Evolutionary conservation across 2,888 invertebrate species (phyloP).

Genomic region (Ligdia adustata): DNA sequence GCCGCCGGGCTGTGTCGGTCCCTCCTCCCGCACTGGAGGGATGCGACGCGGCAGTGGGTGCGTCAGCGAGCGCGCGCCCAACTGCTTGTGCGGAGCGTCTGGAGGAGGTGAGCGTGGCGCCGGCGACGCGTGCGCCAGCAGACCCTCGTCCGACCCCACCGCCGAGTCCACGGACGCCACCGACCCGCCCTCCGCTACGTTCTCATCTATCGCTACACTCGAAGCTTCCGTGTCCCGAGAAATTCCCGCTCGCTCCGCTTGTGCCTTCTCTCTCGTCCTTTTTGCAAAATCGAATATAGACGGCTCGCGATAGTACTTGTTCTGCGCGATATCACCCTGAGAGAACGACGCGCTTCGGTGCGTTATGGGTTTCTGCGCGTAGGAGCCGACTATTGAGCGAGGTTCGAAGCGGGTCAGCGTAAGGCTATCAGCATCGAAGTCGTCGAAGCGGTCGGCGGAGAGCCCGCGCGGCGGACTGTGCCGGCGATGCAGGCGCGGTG

Average conservation of each 20-base stretch:
- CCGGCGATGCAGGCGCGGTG: conserved; percentile 78
- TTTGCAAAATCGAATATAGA: conserved; percentile 75
- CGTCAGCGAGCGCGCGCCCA: conserved; percentile 76
- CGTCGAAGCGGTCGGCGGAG: conserved; percentile 74
- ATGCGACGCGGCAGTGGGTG: conserved; percentile 78
- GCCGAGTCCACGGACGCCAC: conserved; percentile 84
- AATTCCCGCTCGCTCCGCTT: conserved; percentile 46
- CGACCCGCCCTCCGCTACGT: conserved; percentile 74
- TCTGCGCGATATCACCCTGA: conserved; percentile 90
- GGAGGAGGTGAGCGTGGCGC: conserved; percentile 75
- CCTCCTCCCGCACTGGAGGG: conserved; percentile 69
- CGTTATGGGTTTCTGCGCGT: conserved; percentile 87
- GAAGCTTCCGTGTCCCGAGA: conserved; percentile 61
- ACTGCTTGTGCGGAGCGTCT: conserved; percentile 75
- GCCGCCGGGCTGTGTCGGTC: conserved; percentile 62
- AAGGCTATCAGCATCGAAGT: conserved; percentile 76
- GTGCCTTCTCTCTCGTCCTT: conserved; percentile 51
- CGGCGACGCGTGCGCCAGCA: conserved; percentile 70
- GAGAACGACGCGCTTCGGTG: conserved; percentile 94
- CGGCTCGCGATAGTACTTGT: conserved; percentile 70
- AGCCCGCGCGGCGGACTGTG: conserved; percentile 79
- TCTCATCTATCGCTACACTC: conserved; percentile 64
- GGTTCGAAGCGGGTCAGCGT: conserved; percentile 84
- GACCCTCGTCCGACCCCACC: conserved; percentile 84
- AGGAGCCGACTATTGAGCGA: conserved; percentile 84